These are phyloP conservation scores for Myotis yumanensis DNA, from an alignment of 2,113 vertebrate species.

Conservation along the genomic window DNA sequence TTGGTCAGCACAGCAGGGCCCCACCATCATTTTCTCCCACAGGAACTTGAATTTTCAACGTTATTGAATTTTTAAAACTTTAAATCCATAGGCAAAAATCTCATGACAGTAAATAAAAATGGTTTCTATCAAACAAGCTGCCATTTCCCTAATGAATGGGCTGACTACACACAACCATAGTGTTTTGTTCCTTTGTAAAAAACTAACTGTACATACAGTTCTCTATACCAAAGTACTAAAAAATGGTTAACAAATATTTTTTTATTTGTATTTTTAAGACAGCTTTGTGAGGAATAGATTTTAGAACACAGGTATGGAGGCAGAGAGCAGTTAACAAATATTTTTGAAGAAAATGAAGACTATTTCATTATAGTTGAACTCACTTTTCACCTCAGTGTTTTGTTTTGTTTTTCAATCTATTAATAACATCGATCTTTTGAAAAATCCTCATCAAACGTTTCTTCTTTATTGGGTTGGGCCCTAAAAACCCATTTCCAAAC, in stretches of 20 bases:
- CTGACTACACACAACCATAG: not conserved
- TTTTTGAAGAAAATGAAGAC: slow-evolving; percentile 43
- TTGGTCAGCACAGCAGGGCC: not conserved
- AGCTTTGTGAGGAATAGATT: slow-evolving; percentile 25
- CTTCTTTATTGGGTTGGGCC: slow-evolving; percentile 23
- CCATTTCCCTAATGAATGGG: not conserved
- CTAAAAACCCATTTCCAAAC: slow-evolving; percentile 43
- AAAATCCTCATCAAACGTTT: not conserved
- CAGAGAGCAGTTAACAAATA: not conserved
- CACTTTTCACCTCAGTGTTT: slow-evolving; percentile 23
- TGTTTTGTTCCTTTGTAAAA: slow-evolving; percentile 18
- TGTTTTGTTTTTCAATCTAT: not conserved
- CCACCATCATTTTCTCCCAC: not conserved
- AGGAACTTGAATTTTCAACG: not conserved
- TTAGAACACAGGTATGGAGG: not conserved
- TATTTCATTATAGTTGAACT: slow-evolving; percentile 38
- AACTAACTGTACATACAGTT: not conserved
- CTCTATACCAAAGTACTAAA: slow-evolving; percentile 52
- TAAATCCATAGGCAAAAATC: slow-evolving; percentile 8
- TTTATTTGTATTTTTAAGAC: not conserved
- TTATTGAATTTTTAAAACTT: not conserved
- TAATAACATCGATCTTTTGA: not conserved
- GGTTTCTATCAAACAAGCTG: not conserved
- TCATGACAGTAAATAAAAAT: slow-evolving; percentile 2
- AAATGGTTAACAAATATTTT: not conserved